phyloP scores from a whole-genome alignment of 1,140 invertebrate species.

The Drosophila nebulosa region DNA sequence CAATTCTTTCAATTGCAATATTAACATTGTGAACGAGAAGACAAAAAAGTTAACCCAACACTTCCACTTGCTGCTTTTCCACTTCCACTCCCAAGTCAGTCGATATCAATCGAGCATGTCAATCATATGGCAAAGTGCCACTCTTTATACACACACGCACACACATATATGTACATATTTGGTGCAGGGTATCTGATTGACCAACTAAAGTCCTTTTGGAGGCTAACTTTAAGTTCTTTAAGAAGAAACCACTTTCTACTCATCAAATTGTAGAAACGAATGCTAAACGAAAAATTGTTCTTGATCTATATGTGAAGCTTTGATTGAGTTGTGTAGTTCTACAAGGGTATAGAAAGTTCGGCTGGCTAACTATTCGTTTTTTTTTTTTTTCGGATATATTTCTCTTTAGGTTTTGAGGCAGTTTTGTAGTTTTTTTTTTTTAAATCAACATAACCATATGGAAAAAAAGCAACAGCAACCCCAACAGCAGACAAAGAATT shows the following conservation, averaged over 20 bases:
- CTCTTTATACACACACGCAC: too few species aligned
- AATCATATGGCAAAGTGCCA: constrained; percentile 13
- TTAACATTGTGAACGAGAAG: constrained; percentile 7
- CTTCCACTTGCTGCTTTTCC: neutral
- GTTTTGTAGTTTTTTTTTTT: neutral
- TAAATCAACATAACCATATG: constrained; percentile 34
- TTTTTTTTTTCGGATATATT: neutral
- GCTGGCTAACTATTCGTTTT: neutral
- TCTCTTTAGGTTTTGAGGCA: neutral
- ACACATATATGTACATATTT: neutral
- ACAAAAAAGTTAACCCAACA: neutral
- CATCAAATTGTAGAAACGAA: too few species aligned
- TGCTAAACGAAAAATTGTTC: too few species aligned
- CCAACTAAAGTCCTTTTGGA: too few species aligned
- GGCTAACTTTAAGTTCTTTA: too few species aligned
- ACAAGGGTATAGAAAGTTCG: neutral
- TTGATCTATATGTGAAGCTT: too few species aligned
- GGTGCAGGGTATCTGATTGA: too few species aligned
- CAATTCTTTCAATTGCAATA: constrained; percentile 30
- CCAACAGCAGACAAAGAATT: constrained; percentile 17
- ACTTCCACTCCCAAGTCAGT: constrained; percentile 23
- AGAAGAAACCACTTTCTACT: too few species aligned
- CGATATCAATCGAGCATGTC: constrained; percentile 37
- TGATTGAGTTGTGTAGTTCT: too few species aligned
- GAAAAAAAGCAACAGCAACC: constrained; percentile 3